These are phyloP conservation scores for Molossus molossus DNA, from an alignment of 2,797 vertebrate species.

Conservation along the genomic window DNA sequence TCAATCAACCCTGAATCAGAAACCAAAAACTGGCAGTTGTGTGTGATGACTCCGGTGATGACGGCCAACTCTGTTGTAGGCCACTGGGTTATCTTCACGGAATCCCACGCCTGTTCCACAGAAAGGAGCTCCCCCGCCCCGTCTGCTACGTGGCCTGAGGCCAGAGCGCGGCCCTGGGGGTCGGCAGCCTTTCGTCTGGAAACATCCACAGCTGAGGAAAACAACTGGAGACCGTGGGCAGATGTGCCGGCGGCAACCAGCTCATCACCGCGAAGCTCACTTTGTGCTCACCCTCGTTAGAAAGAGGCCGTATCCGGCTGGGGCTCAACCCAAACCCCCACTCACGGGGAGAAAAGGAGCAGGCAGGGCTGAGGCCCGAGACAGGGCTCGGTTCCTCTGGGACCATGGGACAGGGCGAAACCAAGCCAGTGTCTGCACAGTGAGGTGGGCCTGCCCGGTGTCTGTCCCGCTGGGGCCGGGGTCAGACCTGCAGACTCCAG, in stretches of 20 bases:
- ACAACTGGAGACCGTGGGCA: background rate
- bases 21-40: background rate
- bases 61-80: background rate
- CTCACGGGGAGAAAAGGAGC: background rate
- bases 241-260: background rate
- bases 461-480: no score
- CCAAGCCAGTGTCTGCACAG: background rate
- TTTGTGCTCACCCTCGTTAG: background rate
- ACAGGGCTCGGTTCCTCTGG: background rate
- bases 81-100: background rate
- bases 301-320: background rate
- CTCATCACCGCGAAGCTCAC: background rate
- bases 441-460: no score
- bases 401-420: background rate
- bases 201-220: background rate
- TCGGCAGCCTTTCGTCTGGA: background rate
- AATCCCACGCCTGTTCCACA: background rate
- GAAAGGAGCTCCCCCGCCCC: conserved; percentile 9
- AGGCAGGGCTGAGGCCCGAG: background rate
- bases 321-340: conserved; percentile 28
- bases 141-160: background rate
- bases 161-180: background rate
- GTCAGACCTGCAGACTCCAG: no score
- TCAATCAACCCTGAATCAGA: conserved; percentile 16
- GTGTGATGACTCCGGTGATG: background rate